Base-by-base conservation (phyloP, 2,113 vertebrate genomes). In the Tachycineta bicolor region DNA sequence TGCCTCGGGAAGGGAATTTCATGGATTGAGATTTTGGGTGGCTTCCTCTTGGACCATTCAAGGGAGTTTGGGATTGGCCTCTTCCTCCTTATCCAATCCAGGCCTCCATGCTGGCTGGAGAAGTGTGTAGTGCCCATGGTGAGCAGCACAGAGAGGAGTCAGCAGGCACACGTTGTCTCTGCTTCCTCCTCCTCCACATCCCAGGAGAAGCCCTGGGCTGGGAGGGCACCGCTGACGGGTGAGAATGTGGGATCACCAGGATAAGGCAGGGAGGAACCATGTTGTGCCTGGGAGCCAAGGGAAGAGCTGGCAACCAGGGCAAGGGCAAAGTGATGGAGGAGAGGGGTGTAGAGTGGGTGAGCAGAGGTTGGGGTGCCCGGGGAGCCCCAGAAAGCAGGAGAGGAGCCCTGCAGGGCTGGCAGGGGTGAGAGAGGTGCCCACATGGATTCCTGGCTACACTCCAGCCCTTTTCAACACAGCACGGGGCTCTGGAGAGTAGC, bases 151-250 rank as follows among this genome's bases (percentile, higher is more conserved):
- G 46, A 24, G 4, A 1, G 68, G 25, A 53, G 58, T 5, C 65
- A 41, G 78, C 70, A n/a, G 44, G 41, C 49, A 31, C 14, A 43
- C 0, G 0, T 55, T 60, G 41, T 52, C 49, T 31, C 56, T 71
- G 39, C 85, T 67, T 55, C 60, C 26, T 75, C 47, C 79, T 80
- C 68, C 55, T 11, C 39, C 15, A 24, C 58, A 26, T 12, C 74
- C 37, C 46, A 6, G 64, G 71, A 83, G 68, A 84, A 70, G 52
- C 39, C 31, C 65, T 24, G 65, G 21, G 15, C 43, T 39, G 69
- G 64, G 43, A 74, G 46, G 28, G 10, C 46, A 37, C 17, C 0
- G 0, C 34, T 12, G 59, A 10, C 0, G 18, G 37, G 21, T 9
- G 33, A 49, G 39, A 71, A 37, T 58, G 46, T 55, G 76, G 77